These are phyloP conservation scores for Drosophila ustulata DNA, from an alignment of 2,888 invertebrate genomes.

Conservation along the genomic window DNA sequence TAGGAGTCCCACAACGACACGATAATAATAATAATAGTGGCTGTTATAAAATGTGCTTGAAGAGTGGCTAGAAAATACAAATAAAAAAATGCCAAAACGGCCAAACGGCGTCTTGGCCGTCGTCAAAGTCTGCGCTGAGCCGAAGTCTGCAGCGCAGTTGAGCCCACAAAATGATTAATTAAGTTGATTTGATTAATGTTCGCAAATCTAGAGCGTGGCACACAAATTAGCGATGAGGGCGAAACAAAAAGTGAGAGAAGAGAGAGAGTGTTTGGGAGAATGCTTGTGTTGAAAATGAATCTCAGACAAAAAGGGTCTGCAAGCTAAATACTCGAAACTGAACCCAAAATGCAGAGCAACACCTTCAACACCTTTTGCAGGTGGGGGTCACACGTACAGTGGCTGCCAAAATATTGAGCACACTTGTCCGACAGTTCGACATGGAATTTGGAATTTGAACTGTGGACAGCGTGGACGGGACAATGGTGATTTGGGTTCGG, in stretches of 20 bases:
- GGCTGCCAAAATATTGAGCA: slow-evolving; percentile 26
- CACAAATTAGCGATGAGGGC: slow-evolving; percentile 37
- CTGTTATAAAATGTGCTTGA: slow-evolving; percentile 2
- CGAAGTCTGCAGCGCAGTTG: slow-evolving; percentile 7
- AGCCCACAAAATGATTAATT: slow-evolving; percentile 58
- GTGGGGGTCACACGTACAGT: slow-evolving; percentile 8
- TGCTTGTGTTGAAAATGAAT: slow-evolving; percentile 5
- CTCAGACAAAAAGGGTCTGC: slow-evolving; percentile 8
- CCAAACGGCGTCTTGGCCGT: background rate
- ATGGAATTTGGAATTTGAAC: slow-evolving; percentile 6
- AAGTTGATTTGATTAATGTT: slow-evolving; percentile 63
- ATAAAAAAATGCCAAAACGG: background rate
- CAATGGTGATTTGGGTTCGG: background rate
- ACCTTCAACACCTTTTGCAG: slow-evolving; percentile 7
- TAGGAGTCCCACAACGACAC: background rate
- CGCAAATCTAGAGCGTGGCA: slow-evolving; percentile 23
- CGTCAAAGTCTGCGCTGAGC: background rate
- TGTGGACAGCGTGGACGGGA: background rate
- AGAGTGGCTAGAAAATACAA: slow-evolving; percentile 2
- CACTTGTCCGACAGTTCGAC: background rate
- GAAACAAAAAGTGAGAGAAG: slow-evolving; percentile 1
- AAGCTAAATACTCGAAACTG: slow-evolving; percentile 12
- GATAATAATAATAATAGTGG: background rate
- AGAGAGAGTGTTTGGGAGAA: background rate
- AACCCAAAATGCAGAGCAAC: slow-evolving; percentile 16